Conservation (phyloP, 1,140 invertebrate species). For the Drosophila watanabei region DNA sequence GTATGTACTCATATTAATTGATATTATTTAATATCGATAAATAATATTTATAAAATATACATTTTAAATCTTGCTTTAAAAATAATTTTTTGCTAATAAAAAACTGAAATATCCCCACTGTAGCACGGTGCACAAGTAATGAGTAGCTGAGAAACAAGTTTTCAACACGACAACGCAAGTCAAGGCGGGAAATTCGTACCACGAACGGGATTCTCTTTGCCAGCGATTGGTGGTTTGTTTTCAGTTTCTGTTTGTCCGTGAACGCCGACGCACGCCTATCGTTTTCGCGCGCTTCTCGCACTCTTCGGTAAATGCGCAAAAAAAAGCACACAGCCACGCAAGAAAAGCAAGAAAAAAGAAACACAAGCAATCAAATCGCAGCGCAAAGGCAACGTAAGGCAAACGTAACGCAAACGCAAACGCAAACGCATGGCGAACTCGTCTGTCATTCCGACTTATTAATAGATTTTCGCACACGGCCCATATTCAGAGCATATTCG, state of each 20-base stretch:
- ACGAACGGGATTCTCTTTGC: slow-evolving; percentile 10
- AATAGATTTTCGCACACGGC: slow-evolving; percentile 39
- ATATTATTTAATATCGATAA: no score
- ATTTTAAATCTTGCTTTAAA: no score
- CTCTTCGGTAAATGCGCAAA: slow-evolving; percentile 52
- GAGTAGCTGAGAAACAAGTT: slow-evolving; percentile 16
- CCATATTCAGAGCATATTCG: slow-evolving; percentile 40
- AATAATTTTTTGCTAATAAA: neutral
- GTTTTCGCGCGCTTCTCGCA: slow-evolving; percentile 72
- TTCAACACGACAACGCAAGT: slow-evolving; percentile 1
- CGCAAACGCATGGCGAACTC: slow-evolving; percentile 31
- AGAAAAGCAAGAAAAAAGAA: slow-evolving; percentile 21
- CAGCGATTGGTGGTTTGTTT: slow-evolving; percentile 2
- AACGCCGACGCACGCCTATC: slow-evolving; percentile 72
- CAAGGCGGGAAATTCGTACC: slow-evolving; percentile 16
- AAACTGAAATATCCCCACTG: neutral
- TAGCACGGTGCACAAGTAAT: neutral
- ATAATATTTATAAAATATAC: no score
- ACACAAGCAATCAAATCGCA: slow-evolving; percentile 21
- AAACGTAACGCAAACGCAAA: no score
- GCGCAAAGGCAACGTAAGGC: slow-evolving; percentile 12
- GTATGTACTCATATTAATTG: no score
- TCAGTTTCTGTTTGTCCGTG: slow-evolving; percentile 46
- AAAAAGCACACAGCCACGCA: slow-evolving; percentile 25
- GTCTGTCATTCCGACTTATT: slow-evolving; percentile 31